phyloP scores from a whole-genome alignment of 2,113 vertebrate genomes.

The Hipposideros armiger region DNA sequence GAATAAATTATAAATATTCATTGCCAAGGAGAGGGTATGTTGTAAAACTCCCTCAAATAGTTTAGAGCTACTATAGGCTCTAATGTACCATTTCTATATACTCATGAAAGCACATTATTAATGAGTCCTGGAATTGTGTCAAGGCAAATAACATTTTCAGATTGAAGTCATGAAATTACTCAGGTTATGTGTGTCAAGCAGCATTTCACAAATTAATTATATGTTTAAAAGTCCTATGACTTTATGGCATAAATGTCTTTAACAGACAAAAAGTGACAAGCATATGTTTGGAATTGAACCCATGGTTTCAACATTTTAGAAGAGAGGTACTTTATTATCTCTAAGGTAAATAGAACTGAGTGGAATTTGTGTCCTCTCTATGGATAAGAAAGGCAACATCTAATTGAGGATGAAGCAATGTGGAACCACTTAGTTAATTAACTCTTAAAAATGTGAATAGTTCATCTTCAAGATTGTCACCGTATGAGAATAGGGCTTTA shows the following conservation, averaged over 20 bases:
- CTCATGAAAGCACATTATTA: neutral
- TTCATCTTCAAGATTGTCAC: neutral
- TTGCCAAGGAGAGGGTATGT: neutral
- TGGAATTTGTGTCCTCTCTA: neutral
- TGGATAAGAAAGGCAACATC: neutral
- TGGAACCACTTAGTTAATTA: neutral
- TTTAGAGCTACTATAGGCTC: neutral
- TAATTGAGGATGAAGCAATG: neutral
- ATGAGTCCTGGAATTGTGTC: neutral
- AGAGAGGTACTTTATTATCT: neutral
- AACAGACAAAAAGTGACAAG: neutral
- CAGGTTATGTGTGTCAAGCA: neutral
- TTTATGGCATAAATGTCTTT: neutral
- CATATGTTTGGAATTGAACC: neutral
- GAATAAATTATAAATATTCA: neutral
- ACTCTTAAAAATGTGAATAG: neutral
- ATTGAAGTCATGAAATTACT: neutral
- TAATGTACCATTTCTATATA: neutral
- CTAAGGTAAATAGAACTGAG: neutral
- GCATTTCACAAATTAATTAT: neutral
- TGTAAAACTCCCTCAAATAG: neutral
- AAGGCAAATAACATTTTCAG: conserved; percentile 38
- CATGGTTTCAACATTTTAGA: neutral
- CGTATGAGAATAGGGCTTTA: neutral
- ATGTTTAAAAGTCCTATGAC: neutral